Evolutionary conservation across 35 echinoderm and acorn worm genomes (phyloP).

Genomic region (Anneissia japonica): DNA sequence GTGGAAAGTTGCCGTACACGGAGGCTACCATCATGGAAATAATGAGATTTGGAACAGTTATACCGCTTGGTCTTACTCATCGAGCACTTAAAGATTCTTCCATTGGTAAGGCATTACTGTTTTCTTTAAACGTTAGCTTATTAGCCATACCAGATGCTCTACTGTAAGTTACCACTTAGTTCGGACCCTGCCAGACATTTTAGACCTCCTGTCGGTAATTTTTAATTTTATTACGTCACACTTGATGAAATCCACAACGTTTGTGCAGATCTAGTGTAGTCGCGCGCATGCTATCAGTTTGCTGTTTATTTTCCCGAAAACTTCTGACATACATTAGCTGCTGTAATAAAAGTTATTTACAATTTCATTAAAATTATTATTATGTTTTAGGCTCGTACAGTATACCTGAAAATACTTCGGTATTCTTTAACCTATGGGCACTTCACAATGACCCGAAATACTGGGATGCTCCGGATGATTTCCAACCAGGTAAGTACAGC

Average conservation of each 20-base stretch:
- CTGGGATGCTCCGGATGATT: conserved; percentile 24
- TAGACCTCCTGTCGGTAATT: too few species aligned
- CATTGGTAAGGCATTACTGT: not conserved
- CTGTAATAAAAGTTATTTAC: too few species aligned
- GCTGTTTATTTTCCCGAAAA: too few species aligned
- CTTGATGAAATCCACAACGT: too few species aligned
- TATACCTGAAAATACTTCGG: conserved; percentile 21
- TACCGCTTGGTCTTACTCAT: not conserved
- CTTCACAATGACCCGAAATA: conserved; percentile 3
- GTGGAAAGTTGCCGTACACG: not conserved
- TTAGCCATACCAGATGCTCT: too few species aligned
- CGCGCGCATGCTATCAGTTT: too few species aligned
- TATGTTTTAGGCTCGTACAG: not conserved
- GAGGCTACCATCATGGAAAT: not conserved
- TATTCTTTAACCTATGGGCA: conserved; percentile 8
- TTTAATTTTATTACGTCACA: too few species aligned
- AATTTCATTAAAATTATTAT: not conserved
- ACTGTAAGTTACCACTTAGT: too few species aligned
- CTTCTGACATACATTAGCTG: too few species aligned
- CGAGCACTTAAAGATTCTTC: not conserved
- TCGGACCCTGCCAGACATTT: too few species aligned
- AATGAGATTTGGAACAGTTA: not conserved
- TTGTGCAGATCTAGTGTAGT: too few species aligned
- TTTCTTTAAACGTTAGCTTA: too few species aligned
- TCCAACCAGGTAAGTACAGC: conserved; percentile 26